These are phyloP conservation scores for Sinohyriopsis cumingii DNA, from an alignment of 2,888 invertebrate genomes.

Conservation along the genomic window DNA sequence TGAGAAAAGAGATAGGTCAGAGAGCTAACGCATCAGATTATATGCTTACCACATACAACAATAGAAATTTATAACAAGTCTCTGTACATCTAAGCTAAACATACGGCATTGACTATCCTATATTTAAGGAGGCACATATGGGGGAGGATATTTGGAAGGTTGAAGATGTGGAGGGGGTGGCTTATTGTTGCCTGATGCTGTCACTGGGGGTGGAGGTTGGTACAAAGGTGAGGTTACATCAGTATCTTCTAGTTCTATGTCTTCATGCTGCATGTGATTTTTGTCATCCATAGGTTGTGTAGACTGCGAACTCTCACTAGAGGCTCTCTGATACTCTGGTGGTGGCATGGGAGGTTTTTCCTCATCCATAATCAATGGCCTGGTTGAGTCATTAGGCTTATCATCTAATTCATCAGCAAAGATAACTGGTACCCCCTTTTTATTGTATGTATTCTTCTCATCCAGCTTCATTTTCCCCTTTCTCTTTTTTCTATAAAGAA, in stretches of 20 bases:
- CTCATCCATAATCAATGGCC: conserved; percentile 94
- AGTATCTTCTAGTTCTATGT: conserved; percentile 50
- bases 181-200: conserved; percentile 53
- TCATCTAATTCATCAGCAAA: conserved; percentile 95
- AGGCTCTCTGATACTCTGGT: conserved; percentile 60
- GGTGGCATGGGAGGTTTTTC: conserved; percentile 86
- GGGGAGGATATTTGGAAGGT: conserved; percentile 94
- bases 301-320: conserved; percentile 60
- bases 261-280: conserved; percentile 29
- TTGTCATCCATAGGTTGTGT: conserved; percentile 47
- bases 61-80: too few relatives aligned
- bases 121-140: conserved; percentile 95
- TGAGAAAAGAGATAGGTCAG: too few relatives aligned
- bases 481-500: conserved; percentile 84
- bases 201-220: conserved; percentile 62
- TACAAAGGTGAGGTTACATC: conserved; percentile 57
- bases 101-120: too few relatives aligned
- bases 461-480: conserved; percentile 88
- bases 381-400: conserved; percentile 83
- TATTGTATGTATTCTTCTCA: conserved; percentile 76
- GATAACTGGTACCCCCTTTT: conserved; percentile 89
- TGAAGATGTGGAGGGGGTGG: conserved; percentile 60
- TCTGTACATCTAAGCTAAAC: too few relatives aligned
- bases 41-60: too few relatives aligned
- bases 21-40: too few relatives aligned